phyloP scores from a whole-genome alignment of 2,888 invertebrate genomes.

The Patella depressa region DNA sequence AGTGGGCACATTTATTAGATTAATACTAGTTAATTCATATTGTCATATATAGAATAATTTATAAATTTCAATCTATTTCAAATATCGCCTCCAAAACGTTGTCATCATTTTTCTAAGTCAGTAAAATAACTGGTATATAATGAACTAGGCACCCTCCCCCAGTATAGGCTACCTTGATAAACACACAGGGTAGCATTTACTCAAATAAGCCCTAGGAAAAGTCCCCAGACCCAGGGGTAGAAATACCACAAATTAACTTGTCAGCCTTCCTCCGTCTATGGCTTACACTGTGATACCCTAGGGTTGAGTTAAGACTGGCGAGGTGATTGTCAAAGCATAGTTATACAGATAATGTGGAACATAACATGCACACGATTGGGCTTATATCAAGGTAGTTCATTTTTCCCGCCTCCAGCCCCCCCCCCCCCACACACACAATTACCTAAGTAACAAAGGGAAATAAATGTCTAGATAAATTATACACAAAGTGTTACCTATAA shows the following conservation, averaged over 20 bases:
- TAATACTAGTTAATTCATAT: too few relatives aligned
- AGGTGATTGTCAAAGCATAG: conserved; percentile 58
- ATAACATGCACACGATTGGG: conserved; percentile 56
- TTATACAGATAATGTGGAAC: conserved; percentile 54
- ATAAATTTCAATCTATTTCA: too few relatives aligned
- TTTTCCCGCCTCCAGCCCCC: conserved; percentile 1
- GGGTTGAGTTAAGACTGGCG: conserved; percentile 50
- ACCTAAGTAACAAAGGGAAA: too few relatives aligned
- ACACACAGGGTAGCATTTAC: conserved; percentile 43
- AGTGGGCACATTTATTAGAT: too few relatives aligned
- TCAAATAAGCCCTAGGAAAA: conserved; percentile 53
- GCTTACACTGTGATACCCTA: conserved; percentile 46
- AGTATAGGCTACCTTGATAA: background rate
- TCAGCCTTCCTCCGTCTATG: conserved; percentile 30
- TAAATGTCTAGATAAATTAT: too few relatives aligned
- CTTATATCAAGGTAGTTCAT: conserved; percentile 46
- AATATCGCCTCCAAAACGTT: too few relatives aligned
- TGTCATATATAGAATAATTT: too few relatives aligned
- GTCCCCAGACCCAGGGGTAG: conserved; percentile 61
- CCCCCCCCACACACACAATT: too few relatives aligned
- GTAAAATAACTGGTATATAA: background rate
- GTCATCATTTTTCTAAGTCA: too few relatives aligned
- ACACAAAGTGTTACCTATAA: too few relatives aligned
- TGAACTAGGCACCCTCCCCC: background rate
- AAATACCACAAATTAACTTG: conserved; percentile 43